Percentiles rank a stretch among this genome's conserved stretches.
Conservation (phyloP, 2,113 vertebrate species). For the Hippotragus niger region DNA sequence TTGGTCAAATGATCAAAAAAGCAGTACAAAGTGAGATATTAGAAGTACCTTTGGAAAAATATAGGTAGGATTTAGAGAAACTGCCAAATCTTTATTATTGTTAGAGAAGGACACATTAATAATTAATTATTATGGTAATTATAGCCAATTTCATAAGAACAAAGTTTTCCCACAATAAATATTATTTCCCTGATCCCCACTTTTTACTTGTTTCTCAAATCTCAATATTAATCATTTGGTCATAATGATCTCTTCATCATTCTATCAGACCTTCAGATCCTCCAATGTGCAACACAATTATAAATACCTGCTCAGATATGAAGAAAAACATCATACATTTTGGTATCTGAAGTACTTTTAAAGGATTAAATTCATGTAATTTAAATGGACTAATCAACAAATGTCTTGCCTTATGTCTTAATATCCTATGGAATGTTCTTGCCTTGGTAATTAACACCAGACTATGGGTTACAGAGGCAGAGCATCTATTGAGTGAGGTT, state of each 20-base stretch:
- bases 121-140: not conserved
- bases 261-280: not conserved
- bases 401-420: not conserved
- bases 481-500: not conserved
- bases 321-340: not conserved
- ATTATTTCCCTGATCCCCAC: not conserved
- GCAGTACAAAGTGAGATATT: not conserved
- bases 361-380: not conserved
- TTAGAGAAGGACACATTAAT: not conserved
- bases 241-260: not conserved
- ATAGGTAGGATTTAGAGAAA: not conserved
- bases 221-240: not conserved
- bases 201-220: not conserved
- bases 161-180: not conserved
- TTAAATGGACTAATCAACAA: not conserved
- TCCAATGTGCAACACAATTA: not conserved
- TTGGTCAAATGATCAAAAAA: not conserved
- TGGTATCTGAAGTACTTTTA: not conserved
- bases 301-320: not conserved
- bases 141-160: not conserved
- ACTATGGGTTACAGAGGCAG: not conserved
- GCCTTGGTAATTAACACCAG: not conserved
- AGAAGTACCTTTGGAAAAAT: not conserved
- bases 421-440: not conserved
- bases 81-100: not conserved